Conservation (phyloP, 1,140 invertebrate genomes). For the Drosophila leontia region DNA sequence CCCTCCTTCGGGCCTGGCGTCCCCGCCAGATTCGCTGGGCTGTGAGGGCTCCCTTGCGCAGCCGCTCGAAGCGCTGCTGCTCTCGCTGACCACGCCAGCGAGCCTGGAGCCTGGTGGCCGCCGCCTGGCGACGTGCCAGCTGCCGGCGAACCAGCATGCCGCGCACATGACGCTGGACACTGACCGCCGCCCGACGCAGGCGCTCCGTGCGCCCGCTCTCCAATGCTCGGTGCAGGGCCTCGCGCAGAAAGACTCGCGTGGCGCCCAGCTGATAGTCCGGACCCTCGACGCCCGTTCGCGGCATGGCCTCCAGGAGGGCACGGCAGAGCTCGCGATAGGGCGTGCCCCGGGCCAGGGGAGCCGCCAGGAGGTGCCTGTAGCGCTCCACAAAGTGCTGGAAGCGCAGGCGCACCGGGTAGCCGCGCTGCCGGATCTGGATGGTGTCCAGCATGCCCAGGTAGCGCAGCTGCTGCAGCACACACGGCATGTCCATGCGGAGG, state of each 20-base stretch:
- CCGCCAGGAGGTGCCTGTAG: constrained; percentile 92
- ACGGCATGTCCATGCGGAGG: constrained; percentile 97
- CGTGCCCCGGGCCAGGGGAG: constrained; percentile 88
- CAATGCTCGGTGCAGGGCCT: constrained; percentile 93
- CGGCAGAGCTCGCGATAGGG: constrained; percentile 93
- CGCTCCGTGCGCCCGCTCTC: constrained; percentile 92
- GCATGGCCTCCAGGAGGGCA: constrained; percentile 91
- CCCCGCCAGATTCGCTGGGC: constrained; percentile 94
- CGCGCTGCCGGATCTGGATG: constrained; percentile 96
- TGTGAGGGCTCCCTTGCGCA: constrained; percentile 88
- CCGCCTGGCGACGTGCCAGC: constrained; percentile 85
- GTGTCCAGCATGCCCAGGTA: constrained; percentile 99
- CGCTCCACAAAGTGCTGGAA: constrained; percentile 96
- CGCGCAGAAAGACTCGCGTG: constrained; percentile 95
- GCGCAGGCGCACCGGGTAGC: constrained; percentile 97
- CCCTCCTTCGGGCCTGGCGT: constrained; percentile 90
- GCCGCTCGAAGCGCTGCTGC: constrained; percentile 85
- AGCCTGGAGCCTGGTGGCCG: constrained; percentile 87
- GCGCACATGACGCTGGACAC: constrained; percentile 89
- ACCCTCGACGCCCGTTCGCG: constrained; percentile 88
- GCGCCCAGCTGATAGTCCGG: constrained; percentile 94
- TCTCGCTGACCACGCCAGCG: constrained; percentile 87
- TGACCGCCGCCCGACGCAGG: constrained; percentile 90
- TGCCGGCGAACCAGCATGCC: constrained; percentile 91
- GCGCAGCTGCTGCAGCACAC: constrained; percentile 96